Evolutionary conservation across 2,888 invertebrate species (phyloP), one percentile per base, ranked within the genome.

Genomic region (Dicyrtoma fusca): DNA sequence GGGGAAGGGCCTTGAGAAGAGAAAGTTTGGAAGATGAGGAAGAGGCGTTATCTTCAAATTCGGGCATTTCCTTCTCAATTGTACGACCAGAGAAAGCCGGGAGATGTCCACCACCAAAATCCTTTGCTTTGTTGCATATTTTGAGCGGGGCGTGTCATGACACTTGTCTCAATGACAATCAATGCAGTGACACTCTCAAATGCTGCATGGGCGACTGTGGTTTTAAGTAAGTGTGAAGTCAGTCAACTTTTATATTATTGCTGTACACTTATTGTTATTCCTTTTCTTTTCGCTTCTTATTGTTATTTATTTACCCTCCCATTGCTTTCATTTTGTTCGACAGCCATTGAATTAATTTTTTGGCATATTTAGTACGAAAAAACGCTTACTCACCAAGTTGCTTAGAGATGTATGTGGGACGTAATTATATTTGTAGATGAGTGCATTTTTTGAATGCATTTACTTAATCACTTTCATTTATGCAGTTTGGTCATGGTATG

Each of bases 121-220:
- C 79, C 44, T 72, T 76, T 53, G 79, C 76, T 13, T 73, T 81
- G 21, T 72, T 81, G 11, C 77, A 77, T 49, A 74, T 81, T 62
- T 76, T 81, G 51, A 75, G 75, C 68, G 78, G 79, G 10, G 74
- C 75, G 1, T 81, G 81, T 62, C 69, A 70, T 17, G 80, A 81
- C 59, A 75, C 75, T 19, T 82, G 82, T 71, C 69, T 77, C 62
- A 51, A 69, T 23, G 82, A 82, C 71, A 72, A 77, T 26, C 81
- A 82, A 55, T 82, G 82, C 59, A 51, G 73, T 14, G 75, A 74
- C 17, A 69, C 71, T 45, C 25, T 76, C 17, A 81, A 80, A 64
- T 82, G 82, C 51, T 82, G 82, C 55, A 71, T 79, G 25, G 77
- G 78, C 17, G 77, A 77, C 19, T 82, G 82, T 45, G 81, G 81